These are phyloP conservation scores for Cheilosia impressa DNA, from an alignment of 2,888 invertebrate genomes.

Conservation along the genomic window DNA sequence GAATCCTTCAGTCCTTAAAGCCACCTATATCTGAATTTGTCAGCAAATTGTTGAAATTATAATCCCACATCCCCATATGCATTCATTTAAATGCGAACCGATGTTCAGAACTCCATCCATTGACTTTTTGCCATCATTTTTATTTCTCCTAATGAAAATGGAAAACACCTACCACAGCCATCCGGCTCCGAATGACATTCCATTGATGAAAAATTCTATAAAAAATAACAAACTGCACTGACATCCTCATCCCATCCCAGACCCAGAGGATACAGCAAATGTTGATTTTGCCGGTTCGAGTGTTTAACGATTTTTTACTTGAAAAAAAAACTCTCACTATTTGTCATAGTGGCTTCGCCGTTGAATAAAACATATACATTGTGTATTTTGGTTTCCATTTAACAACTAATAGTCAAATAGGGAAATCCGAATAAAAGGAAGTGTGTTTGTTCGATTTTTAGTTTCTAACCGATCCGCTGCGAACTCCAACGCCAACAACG, in stretches of 20 bases:
- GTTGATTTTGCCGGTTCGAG: slow-evolving; percentile 47
- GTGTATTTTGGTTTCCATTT: slow-evolving; percentile 37
- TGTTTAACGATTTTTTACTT: slow-evolving; percentile 22
- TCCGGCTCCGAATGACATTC: too few relatives aligned
- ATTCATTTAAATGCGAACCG: too few relatives aligned
- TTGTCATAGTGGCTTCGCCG: slow-evolving; percentile 1
- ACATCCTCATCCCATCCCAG: background rate
- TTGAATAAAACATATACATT: slow-evolving; percentile 5
- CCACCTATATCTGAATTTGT: too few relatives aligned
- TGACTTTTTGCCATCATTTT: too few relatives aligned
- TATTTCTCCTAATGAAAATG: too few relatives aligned
- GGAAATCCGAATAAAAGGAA: slow-evolving; percentile 10
- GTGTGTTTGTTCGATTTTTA: slow-evolving; percentile 4
- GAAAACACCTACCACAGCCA: too few relatives aligned
- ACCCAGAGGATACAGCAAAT: slow-evolving; percentile 18
- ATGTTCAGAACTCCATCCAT: too few relatives aligned
- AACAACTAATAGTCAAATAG: slow-evolving; percentile 60
- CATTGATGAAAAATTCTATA: too few relatives aligned
- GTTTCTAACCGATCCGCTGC: background rate
- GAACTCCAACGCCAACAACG: background rate
- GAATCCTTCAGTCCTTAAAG: too few relatives aligned
- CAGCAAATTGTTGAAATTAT: too few relatives aligned
- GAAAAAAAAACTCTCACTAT: slow-evolving; percentile 1
- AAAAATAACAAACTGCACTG: background rate
- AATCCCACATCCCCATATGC: too few relatives aligned